phyloP scores from a whole-genome alignment of 2,888 invertebrate genomes.

The Tetramorium bicarinatum region DNA sequence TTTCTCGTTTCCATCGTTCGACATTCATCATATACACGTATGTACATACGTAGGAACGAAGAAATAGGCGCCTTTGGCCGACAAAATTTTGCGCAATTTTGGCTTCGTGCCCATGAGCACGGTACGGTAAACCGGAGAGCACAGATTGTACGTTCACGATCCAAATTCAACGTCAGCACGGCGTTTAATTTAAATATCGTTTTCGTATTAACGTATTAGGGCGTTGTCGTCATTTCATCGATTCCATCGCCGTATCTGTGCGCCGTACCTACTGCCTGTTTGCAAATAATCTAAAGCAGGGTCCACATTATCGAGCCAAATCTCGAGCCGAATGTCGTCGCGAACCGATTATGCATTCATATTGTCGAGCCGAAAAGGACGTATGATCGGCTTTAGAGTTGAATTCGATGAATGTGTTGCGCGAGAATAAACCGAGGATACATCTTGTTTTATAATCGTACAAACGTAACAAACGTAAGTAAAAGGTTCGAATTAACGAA shows the following conservation, averaged over 20 bases:
- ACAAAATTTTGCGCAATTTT: conserved; percentile 50
- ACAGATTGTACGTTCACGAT: neutral
- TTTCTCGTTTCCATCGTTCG: neutral
- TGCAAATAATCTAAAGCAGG: too few relatives aligned
- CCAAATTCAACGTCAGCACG: conserved; percentile 46
- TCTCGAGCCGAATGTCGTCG: too few relatives aligned
- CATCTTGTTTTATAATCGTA: neutral
- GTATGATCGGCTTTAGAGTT: too few relatives aligned
- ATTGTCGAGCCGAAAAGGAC: too few relatives aligned
- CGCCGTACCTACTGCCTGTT: too few relatives aligned
- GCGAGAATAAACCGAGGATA: neutral
- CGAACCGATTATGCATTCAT: too few relatives aligned
- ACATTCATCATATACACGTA: neutral
- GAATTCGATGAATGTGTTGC: neutral
- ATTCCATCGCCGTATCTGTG: neutral
- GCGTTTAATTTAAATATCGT: neutral
- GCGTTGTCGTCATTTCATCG: neutral
- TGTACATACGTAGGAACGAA: neutral
- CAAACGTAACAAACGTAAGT: neutral
- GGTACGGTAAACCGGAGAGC: conserved; percentile 7
- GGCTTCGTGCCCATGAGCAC: conserved; percentile 26
- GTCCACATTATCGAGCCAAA: too few relatives aligned
- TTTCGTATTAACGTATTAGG: neutral
- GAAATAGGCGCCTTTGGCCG: conserved; percentile 34
- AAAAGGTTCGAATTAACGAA: neutral